Evolutionary conservation across 2,113 vertebrate species (phyloP), one percentile per base, ranked within the genome.

Genomic region (Porphyrio hochstetteri): DNA sequence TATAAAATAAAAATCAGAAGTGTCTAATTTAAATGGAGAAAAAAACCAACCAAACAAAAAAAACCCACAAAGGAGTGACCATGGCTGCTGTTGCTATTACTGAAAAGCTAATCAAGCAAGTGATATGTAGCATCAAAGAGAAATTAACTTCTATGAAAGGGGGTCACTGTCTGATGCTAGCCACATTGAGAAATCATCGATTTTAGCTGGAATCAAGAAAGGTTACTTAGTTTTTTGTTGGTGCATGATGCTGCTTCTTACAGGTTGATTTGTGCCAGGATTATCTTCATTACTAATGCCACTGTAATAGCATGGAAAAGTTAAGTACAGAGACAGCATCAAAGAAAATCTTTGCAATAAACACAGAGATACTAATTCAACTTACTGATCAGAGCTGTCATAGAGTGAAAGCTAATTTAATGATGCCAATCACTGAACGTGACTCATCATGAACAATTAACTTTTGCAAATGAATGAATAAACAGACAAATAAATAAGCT

Each of bases 301-400:
- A n/a, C 55, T 84, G 46, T 68, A 78, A 90, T 71, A 79, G 33
- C 35, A 83, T 3, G 7, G 35, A 31, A 71, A 18, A 65, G 8
- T 69, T 69, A 86, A 81, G 67, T 42, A 88, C 48, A 56, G 13
- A 91, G 11, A 56, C 13, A 91, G 10, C 28, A 90, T 79, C 50
- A 95, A 90, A 90, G 67, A 61, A 82, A 79, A 95, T n/a, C 40
- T 59, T 68, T 71, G 42, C 59, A 74, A 74, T 55, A 89, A 95
- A 56, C 46, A 53, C 24, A 72, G n/a, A 72, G n/a, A 31, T 80
- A 88, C 44, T 96, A 95, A 93, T 95, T 94, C 75, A 93, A 76
- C 53, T 29, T 89, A 40, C 65, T 82, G 33, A 59, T 83, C 72
- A 88, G 69, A 83, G 18, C 50, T 78, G 72, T 90, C 90, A 85